Evolutionary conservation across 2,888 invertebrate species (phyloP).

Genomic region (Ceratothoa steindachneri): DNA sequence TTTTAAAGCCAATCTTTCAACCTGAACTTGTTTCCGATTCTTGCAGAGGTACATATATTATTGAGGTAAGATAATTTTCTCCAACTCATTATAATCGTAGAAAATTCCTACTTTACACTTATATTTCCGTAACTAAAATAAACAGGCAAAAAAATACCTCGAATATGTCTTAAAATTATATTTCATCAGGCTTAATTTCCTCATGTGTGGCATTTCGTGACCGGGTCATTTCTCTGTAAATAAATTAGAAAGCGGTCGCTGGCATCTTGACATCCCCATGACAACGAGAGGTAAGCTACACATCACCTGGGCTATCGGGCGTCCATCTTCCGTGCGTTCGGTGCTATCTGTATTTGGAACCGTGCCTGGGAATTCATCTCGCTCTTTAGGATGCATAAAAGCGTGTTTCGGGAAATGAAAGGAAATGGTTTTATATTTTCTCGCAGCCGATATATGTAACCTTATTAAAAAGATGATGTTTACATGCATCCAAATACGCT

Average conservation of each 20-base stretch:
- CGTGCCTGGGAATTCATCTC: slow-evolving; percentile 10
- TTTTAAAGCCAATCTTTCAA: too few relatives aligned
- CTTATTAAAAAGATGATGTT: not conserved
- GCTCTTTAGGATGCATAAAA: slow-evolving; percentile 10
- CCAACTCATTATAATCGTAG: too few relatives aligned
- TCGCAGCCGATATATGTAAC: slow-evolving; percentile 6
- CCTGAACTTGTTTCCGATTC: too few relatives aligned
- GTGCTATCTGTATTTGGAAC: slow-evolving; percentile 7
- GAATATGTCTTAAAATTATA: too few relatives aligned
- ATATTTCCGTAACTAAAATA: too few relatives aligned
- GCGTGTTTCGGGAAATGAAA: not conserved
- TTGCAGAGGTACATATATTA: too few relatives aligned
- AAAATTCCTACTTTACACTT: too few relatives aligned
- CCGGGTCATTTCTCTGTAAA: not conserved
- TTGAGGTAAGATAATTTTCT: too few relatives aligned
- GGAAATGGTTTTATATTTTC: slow-evolving; percentile 3
- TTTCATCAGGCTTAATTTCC: not conserved
- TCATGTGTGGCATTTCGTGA: not conserved
- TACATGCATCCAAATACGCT: not conserved
- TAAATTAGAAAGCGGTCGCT: not conserved
- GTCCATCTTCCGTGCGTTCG: slow-evolving; percentile 1
- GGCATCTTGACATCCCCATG: not conserved
- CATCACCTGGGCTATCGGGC: not conserved
- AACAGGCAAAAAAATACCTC: too few relatives aligned
- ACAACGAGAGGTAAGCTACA: slow-evolving; percentile 7